Evolutionary conservation across 2,113 vertebrate genomes (phyloP).

Genomic region (Alexandromys fortis): DNA sequence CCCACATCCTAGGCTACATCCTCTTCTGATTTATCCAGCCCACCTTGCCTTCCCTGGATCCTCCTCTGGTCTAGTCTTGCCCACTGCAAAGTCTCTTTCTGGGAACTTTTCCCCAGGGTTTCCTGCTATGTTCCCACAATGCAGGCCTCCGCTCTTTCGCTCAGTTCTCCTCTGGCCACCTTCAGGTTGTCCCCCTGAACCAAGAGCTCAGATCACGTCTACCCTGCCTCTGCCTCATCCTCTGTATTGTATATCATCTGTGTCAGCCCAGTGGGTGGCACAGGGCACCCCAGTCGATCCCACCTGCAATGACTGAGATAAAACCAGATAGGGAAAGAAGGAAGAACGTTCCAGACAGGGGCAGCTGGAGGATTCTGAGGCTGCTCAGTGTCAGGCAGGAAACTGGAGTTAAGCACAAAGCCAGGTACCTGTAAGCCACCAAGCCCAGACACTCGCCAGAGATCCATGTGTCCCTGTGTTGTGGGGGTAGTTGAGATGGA

Average conservation of each 20-base stretch:
- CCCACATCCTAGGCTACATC: neutral
- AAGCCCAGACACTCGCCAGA: neutral
- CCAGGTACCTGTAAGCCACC: neutral
- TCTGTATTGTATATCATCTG: fast-evolving
- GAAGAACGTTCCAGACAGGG: neutral
- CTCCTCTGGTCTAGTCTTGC: neutral
- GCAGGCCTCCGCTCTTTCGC: neutral
- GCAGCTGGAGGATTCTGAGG: neutral
- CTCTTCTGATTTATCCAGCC: neutral
- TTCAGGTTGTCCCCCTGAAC: neutral
- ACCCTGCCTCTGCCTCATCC: neutral
- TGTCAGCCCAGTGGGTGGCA: neutral
- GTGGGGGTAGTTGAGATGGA: neutral
- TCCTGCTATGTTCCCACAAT: neutral
- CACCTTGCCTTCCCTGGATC: neutral
- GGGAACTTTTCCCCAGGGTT: neutral
- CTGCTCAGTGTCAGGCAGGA: neutral
- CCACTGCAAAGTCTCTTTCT: neutral
- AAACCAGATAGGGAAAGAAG: neutral
- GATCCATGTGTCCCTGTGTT: neutral
- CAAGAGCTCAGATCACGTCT: neutral
- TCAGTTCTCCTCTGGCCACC: neutral
- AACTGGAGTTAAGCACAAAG: neutral
- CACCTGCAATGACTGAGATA: neutral
- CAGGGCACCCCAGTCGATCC: neutral